Evolutionary conservation across 2,113 vertebrate species (phyloP), one percentile per base, ranked within the genome.

Genomic region (Arenaria interpres): DNA sequence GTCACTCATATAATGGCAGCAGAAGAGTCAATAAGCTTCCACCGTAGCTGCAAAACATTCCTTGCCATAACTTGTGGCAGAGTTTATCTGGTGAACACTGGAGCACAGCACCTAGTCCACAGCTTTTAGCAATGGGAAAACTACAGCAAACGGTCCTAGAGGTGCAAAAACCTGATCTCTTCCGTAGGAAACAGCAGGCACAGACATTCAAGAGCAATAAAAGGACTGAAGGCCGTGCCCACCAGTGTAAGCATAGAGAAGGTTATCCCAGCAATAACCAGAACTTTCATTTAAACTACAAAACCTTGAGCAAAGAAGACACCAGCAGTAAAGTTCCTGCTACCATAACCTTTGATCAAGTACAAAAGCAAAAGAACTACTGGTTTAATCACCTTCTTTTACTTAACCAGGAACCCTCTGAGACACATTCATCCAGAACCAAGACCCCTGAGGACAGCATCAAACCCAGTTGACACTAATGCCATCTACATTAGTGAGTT

Each of bases 141-240:
- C 16, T 5, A 45, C 2, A 50, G 20, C 28, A 88, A 95, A 67
- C 0, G 0, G 77, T 18, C 14, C 32, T 37, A 24, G 0, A 1
- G 39, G 54, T 41, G 63, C 11, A 68, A 83, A 88, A 93, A 20
- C 3, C 15, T 14, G 43, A 69, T 17, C 16, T 41, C 19, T 85
- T 91, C 57, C 13, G 25, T 1, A 64, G 30, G 12, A 71, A 83
- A 60, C 35, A 73, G 74, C 27, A 94, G 50, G 37, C 16, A 76
- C 9, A 86, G 51, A 67, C 51, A 85, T 20, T 33, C 22, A 46
- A 46, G 46, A 46, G 46, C 46, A 46, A 46, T 46, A 46, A 46
- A 86, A 1, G 8, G 27, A 53, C 54, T 48, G 11, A 83, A 85
- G 17, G n/a, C 30, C 24, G 86, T 39, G 24, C 13, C 33, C 46